Evolutionary conservation across 1,140 invertebrate genomes (phyloP).

Genomic region (Centruroides sculpturatus): DNA sequence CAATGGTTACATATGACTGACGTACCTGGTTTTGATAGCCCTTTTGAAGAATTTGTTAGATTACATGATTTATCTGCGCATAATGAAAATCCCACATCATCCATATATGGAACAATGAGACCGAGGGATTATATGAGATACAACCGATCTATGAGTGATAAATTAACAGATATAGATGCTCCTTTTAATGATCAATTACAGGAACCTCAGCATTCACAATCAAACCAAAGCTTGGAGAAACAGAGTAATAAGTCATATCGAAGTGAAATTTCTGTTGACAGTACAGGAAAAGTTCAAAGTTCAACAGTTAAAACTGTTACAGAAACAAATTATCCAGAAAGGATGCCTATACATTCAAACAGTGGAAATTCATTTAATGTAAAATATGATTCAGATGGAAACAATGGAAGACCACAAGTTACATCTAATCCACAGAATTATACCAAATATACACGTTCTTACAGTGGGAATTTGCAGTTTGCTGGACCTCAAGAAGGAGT

Average conservation of each 20-base stretch:
- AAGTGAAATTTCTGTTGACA: slow-evolving; percentile 7
- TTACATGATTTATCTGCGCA: background rate
- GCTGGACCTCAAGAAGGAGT: background rate
- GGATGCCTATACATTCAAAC: background rate
- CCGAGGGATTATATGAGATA: slow-evolving; percentile 9
- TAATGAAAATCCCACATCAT: slow-evolving; percentile 2
- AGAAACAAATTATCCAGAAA: slow-evolving; percentile 7
- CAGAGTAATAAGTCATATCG: background rate
- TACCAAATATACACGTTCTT: background rate
- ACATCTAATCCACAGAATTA: background rate
- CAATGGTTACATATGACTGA: slow-evolving; percentile 17
- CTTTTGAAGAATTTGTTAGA: slow-evolving; percentile 4
- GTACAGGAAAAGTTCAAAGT: background rate
- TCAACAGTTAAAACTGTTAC: slow-evolving; percentile 5
- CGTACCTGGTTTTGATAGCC: background rate
- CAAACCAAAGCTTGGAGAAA: slow-evolving; percentile 6
- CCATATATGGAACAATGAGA: slow-evolving; percentile 10
- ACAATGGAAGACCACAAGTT: background rate
- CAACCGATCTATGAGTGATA: slow-evolving; percentile 12
- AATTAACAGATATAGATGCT: slow-evolving; percentile 1
- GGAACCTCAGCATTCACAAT: background rate
- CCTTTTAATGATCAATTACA: slow-evolving; percentile 3
- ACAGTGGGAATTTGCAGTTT: slow-evolving; percentile 1
- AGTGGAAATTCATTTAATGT: background rate
- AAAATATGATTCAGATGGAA: background rate